A percentile compares a stretch with the other conserved stretches of the same genome.
These are phyloP conservation scores for Mythimna loreyi DNA, from an alignment of 2,888 invertebrate genomes.

Conservation along the genomic window DNA sequence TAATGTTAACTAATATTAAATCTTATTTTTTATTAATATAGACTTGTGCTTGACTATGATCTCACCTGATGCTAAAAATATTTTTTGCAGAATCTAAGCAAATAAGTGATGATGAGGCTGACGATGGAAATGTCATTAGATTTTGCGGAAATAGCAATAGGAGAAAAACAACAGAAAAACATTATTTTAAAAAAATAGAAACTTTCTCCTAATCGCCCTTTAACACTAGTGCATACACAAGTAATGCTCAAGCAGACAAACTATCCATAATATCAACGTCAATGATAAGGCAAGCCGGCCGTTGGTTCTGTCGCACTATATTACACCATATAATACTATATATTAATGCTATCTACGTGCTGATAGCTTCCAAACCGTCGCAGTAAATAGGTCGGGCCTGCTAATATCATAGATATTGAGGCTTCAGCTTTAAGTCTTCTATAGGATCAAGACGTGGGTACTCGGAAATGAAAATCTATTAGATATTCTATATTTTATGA, in stretches of 20 bases:
- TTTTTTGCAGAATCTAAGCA: too few relatives aligned
- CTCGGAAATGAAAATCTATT: conserved; percentile 43
- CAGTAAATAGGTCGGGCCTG: conserved; percentile 49
- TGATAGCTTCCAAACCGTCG: conserved; percentile 43
- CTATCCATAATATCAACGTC: conserved; percentile 19
- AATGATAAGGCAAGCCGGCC: conserved; percentile 44
- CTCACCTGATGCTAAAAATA: too few relatives aligned
- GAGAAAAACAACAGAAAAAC: not conserved
- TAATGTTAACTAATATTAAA: too few relatives aligned
- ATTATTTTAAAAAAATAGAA: not conserved
- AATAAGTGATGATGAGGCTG: too few relatives aligned
- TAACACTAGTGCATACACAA: conserved; percentile 1
- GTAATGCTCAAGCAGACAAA: conserved; percentile 6
- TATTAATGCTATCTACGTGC: conserved; percentile 53
- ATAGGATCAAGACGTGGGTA: conserved; percentile 34
- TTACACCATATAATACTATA: conserved; percentile 18
- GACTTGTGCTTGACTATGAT: too few relatives aligned
- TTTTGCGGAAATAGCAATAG: not conserved
- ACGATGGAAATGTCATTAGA: too few relatives aligned
- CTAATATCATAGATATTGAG: conserved; percentile 51
- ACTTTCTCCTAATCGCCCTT: not conserved
- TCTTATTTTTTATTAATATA: too few relatives aligned
- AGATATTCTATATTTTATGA: conserved; percentile 41
- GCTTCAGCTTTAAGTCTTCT: conserved; percentile 46
- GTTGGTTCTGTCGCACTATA: conserved; percentile 21